phyloP scores from a whole-genome alignment of 2,797 vertebrate species.

The Halcyon badia region DNA sequence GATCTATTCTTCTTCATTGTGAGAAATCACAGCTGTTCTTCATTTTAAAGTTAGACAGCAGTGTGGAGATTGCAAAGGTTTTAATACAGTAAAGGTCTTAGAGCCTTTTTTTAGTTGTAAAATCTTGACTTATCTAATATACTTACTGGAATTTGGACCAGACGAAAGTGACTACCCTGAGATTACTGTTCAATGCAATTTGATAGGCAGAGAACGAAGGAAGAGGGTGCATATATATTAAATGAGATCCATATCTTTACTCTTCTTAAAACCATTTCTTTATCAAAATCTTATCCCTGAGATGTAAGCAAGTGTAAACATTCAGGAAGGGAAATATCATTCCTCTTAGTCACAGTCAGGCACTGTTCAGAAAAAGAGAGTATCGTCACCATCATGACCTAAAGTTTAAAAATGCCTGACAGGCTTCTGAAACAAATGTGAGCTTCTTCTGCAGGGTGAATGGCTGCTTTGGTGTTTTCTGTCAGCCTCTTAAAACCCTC shows the following conservation, averaged over 20 bases:
- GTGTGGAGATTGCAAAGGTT: background rate
- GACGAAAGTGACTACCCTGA: background rate
- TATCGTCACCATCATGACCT: background rate
- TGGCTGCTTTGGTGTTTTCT: background rate
- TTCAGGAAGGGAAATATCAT: background rate
- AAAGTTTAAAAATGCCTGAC: slow-evolving; percentile 3
- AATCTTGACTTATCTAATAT: background rate
- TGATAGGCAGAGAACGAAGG: background rate
- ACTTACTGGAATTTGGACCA: background rate
- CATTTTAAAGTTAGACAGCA: background rate
- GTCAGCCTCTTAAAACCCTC: slow-evolving; percentile 1
- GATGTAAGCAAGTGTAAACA: background rate
- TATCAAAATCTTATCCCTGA: background rate
- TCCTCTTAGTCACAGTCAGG: background rate
- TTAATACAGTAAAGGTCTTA: background rate
- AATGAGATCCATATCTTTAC: background rate
- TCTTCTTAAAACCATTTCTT: background rate
- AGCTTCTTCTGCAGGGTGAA: background rate
- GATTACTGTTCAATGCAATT: background rate
- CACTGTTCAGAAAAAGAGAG: background rate
- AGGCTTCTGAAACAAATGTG: slow-evolving; percentile 6
- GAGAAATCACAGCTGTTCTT: background rate
- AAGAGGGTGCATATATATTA: background rate
- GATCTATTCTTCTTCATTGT: rapidly evolving
- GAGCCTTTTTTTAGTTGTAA: background rate